Evolutionary conservation across 2,113 vertebrate species (phyloP), one percentile per base, ranked within the genome.

Genomic region (Hoplias malabaricus): DNA sequence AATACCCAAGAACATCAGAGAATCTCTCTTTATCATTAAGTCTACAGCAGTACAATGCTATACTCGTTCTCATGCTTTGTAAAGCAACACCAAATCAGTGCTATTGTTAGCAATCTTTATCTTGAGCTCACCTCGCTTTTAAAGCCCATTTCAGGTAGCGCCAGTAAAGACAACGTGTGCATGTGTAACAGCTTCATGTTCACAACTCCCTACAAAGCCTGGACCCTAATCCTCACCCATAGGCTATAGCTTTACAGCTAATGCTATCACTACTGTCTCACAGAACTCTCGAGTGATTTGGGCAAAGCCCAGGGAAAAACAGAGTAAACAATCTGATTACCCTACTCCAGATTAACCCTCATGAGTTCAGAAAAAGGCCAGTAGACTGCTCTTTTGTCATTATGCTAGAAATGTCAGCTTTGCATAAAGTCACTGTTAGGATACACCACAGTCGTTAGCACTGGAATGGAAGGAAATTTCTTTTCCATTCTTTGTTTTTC

Each of bases 321-420:
- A 73, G 10, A 73, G 76, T 69, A 79, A 80, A 77, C 67, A 79
- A 68, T 84, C 78, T 84, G 75, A 81, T 80, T 72, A 86, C 43
- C 43, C 70, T 67, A 12, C 29, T 50, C 62, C 57, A 50, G 50
- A 78, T 71, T 83, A 75, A 75, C 42, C 57, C 40, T 61, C 23
- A 62, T 6, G n/a, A 57, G 78, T 70, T 80, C 78, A 80, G 43
- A 38, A 25, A 69, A 73, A 38, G 74, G 78, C 3, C 69, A 80
- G 36, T n/a, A 40, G 19, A n/a, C 72, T 9, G 1, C 53, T 62
- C 3, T 62, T 53, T 53, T 67, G 36, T 19, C 48, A 23, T 29
- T 2, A 5, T 16, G 25, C 13, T 9, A 2, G 29, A 62, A 29
- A 10, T 46, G 12, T 21, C 31, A 16, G 33, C 23, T 14, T 74